Evolutionary conservation across 2,797 vertebrate species (phyloP).

Genomic region (Vipera latastei): DNA sequence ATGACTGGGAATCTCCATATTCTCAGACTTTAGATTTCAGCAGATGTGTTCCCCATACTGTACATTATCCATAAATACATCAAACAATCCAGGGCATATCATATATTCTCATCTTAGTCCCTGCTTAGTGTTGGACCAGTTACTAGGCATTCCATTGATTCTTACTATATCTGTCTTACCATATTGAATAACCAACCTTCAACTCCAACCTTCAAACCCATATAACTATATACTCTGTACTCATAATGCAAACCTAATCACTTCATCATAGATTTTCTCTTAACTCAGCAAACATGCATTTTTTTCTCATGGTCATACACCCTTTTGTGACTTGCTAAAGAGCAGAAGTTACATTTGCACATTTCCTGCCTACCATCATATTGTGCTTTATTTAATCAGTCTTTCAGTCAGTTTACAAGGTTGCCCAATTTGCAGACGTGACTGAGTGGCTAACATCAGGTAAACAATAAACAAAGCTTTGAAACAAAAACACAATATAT

Average conservation of each 20-base stretch:
- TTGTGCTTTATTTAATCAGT: background rate
- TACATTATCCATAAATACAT: background rate
- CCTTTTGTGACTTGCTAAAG: background rate
- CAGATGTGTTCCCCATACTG: background rate
- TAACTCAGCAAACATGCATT: background rate
- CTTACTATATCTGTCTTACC: background rate
- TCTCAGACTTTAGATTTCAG: background rate
- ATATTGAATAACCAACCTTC: background rate
- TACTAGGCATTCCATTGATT: background rate
- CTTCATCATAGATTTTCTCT: background rate
- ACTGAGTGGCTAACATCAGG: background rate
- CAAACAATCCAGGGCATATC: background rate
- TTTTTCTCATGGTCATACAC: background rate
- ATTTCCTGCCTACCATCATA: background rate
- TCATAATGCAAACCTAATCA: background rate
- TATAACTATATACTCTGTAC: background rate
- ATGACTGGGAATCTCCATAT: too few species aligned
- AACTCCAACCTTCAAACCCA: background rate
- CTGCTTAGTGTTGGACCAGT: background rate
- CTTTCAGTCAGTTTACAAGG: background rate
- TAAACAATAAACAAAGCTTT: background rate
- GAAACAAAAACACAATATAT: background rate
- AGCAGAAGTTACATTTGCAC: background rate
- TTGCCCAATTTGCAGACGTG: background rate
- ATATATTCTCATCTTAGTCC: background rate